A percentile compares a stretch with the other conserved stretches of the same genome.
Conservation (phyloP, 1,140 invertebrate species). For the Ditylenchus dipsaci region DNA sequence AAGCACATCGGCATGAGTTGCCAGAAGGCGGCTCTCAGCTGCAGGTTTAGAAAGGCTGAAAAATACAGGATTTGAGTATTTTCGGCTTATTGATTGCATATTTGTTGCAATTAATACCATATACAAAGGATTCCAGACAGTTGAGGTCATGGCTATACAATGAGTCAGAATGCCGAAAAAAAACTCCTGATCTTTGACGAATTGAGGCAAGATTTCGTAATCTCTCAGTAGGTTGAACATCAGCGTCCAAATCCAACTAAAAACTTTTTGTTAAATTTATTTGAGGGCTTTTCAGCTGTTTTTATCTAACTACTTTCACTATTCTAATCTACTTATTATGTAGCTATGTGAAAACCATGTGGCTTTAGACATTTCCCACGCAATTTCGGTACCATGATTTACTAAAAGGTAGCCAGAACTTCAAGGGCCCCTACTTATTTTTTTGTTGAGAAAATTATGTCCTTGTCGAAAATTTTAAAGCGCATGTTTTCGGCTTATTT, state of each 20-base stretch:
- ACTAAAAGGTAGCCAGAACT: no score
- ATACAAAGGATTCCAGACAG: constrained; percentile 56
- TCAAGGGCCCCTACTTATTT: no score
- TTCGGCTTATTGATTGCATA: neutral
- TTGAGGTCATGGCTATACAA: constrained; percentile 64
- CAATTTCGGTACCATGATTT: no score
- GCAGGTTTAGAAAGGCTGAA: constrained; percentile 63
- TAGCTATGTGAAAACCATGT: no score
- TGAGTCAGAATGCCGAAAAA: constrained; percentile 63
- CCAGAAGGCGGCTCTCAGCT: constrained; percentile 53
- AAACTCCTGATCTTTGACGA: constrained; percentile 53
- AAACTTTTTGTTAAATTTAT: neutral
- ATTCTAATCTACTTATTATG: no score
- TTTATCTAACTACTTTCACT: no score
- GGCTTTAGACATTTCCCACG: no score
- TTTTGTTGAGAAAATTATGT: no score
- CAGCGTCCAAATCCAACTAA: constrained; percentile 64
- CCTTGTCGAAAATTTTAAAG: no score
- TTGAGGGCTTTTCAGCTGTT: no score
- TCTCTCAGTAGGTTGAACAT: constrained; percentile 63
- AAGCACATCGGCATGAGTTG: constrained; percentile 52
- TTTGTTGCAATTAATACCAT: neutral
- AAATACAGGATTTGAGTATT: constrained; percentile 60
- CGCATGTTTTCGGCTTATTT: no score
- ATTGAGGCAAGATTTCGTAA: constrained; percentile 58